A percentile compares a stretch with the other conserved stretches of the same genome.
These are phyloP conservation scores for Eonycteris spelaea DNA, from an alignment of 2,113 vertebrate species.

Conservation along the genomic window DNA sequence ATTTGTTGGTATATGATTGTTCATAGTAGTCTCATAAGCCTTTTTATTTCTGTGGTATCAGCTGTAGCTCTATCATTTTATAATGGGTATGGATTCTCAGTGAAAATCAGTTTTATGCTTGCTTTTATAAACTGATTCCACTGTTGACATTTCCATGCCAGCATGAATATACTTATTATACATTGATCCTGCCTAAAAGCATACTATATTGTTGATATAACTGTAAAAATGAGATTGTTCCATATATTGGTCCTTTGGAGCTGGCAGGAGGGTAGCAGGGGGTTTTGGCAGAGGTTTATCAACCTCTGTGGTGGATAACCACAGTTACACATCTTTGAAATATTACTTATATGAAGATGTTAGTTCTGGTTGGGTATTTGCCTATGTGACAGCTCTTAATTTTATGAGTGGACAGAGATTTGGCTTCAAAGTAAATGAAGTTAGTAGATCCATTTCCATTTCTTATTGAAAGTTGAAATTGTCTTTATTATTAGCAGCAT, in stretches of 20 bases:
- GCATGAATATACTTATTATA: not conserved
- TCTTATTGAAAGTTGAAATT: not conserved
- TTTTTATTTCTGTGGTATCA: not conserved
- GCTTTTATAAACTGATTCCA: not conserved
- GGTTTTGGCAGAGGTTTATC: not conserved
- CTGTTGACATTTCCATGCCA: not conserved
- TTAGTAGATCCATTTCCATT: not conserved
- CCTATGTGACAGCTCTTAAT: not conserved
- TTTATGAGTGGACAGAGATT: not conserved
- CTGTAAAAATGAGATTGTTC: not conserved
- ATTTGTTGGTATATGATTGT: not conserved
- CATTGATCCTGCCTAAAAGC: not conserved
- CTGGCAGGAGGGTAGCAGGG: not conserved
- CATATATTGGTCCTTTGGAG: not conserved
- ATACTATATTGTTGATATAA: not conserved
- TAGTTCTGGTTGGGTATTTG: not conserved
- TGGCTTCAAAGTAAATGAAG: not conserved
- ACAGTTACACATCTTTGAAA: not conserved
- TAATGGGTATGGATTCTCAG: not conserved
- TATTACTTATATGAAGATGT: not conserved
- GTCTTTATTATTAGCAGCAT: conserved; percentile 27
- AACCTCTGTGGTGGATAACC: not conserved
- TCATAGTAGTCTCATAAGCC: not conserved
- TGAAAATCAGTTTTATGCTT: not conserved
- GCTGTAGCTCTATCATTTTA: not conserved